Evolutionary conservation across 1,140 invertebrate species (phyloP).

Genomic region (Oscheius sp.): DNA sequence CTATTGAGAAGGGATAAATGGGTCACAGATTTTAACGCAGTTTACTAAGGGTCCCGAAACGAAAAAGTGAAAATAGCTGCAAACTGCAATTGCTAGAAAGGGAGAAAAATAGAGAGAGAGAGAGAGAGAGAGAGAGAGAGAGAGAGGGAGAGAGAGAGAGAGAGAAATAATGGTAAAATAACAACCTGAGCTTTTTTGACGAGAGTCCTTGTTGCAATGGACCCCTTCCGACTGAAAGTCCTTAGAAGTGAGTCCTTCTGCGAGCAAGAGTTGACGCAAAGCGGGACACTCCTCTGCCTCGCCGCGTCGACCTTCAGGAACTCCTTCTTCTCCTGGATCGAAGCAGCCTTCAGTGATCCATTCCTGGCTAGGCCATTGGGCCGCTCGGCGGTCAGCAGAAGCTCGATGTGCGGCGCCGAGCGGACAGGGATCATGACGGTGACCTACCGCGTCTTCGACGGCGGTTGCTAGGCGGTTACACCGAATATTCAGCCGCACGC

Average conservation of each 20-base stretch:
- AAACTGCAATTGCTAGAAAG: no score
- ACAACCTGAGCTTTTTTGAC: neutral
- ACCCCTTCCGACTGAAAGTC: neutral
- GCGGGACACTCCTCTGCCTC: neutral
- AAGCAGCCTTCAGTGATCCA: neutral
- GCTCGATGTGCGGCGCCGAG: neutral
- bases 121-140: no score
- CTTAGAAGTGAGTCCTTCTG: neutral
- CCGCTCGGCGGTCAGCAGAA: neutral
- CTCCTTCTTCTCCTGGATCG: neutral
- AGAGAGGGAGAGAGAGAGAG: neutral
- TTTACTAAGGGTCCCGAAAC: no score
- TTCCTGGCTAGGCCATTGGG: neutral
- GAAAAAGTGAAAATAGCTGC: no score
- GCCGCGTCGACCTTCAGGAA: neutral
- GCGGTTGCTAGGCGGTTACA: constrained; percentile 2
- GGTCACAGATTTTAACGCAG: no score
- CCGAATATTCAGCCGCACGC: constrained; percentile 5
- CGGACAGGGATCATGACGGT: neutral
- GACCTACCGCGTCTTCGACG: neutral
- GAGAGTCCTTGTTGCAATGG: neutral
- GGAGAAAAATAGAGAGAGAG: no score
- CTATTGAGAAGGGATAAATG: no score
- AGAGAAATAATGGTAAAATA: constrained; percentile 3
- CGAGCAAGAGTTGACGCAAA: neutral